phyloP scores from a whole-genome alignment of 1,140 invertebrate species.

The Pseudomyrmex dendroicus region DNA sequence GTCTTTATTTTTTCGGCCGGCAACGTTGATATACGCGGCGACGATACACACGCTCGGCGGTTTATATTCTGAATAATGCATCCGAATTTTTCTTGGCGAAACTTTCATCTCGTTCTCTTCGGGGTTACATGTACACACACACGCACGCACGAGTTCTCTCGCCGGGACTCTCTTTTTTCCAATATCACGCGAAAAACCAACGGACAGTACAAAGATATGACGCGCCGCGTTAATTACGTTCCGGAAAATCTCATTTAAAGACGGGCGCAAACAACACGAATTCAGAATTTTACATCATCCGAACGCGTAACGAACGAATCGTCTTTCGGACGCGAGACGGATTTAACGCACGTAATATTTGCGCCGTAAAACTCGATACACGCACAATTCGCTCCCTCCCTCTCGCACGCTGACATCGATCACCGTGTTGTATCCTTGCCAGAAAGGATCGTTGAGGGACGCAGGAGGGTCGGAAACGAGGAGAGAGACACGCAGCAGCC shows the following conservation, averaged over 20 bases:
- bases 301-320: no score
- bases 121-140: not conserved
- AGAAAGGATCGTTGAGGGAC: slow-evolving; percentile 25
- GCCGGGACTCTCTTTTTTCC: no score
- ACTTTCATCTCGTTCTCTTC: slow-evolving; percentile 40
- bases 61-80: slow-evolving; percentile 55
- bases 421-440: slow-evolving; percentile 67
- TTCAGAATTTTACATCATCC: no score
- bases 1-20: slow-evolving; percentile 52
- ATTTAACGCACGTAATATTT: no score
- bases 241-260: no score
- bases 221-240: no score
- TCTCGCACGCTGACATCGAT: slow-evolving; percentile 77
- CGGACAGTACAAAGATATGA: no score
- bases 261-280: no score
- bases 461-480: slow-evolving; percentile 16
- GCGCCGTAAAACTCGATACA: slow-evolving; percentile 10
- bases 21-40: slow-evolving; percentile 52
- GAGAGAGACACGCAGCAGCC: slow-evolving; percentile 22
- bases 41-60: slow-evolving; percentile 18
- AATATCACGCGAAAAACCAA: no score
- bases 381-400: slow-evolving; percentile 64
- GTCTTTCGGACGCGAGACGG: no score
- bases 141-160: not conserved
- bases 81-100: slow-evolving; percentile 28